A percentile compares a stretch with the other conserved stretches of the same genome.
Conservation (phyloP, 2,113 vertebrate species). For the Brachionichthys hirsutus region DNA sequence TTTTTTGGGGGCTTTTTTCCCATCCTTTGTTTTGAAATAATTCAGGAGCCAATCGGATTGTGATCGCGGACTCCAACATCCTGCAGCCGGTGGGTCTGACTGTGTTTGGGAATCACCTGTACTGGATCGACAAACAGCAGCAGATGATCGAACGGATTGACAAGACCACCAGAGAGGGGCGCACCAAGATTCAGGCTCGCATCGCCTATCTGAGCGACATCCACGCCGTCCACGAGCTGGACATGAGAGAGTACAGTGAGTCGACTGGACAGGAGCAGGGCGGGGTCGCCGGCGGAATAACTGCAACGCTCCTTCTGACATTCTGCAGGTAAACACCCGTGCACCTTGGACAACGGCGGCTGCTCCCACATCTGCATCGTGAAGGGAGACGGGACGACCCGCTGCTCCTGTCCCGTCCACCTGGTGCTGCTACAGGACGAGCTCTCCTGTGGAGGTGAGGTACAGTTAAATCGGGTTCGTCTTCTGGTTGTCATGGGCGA, state of each 20-base stretch:
- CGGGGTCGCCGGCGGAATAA: background rate
- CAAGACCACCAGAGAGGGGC: conserved; percentile 88
- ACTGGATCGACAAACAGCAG: conserved; percentile 98
- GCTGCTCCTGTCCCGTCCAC: conserved; percentile 94
- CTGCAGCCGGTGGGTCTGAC: conserved; percentile 95
- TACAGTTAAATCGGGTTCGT: background rate
- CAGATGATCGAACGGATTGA: conserved; percentile 99
- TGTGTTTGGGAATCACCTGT: conserved; percentile 92
- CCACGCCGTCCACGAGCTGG: conserved; percentile 91
- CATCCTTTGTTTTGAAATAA: background rate
- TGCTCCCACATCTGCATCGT: conserved; percentile 97
- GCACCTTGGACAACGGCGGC: conserved; percentile 93
- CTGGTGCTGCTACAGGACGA: conserved; percentile 94
- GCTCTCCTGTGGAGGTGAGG: conserved; percentile 91
- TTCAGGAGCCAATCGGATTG: conserved; percentile 90
- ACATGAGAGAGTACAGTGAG: conserved; percentile 93
- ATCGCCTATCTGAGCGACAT: conserved; percentile 94
- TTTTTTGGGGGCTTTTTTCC: conserved; percentile 37
- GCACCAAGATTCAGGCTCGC: conserved; percentile 96
- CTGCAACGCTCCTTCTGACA: background rate
- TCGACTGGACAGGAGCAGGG: conserved; percentile 7
- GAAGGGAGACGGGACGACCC: conserved; percentile 92
- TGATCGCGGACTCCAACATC: conserved; percentile 95
- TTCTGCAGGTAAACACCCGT: conserved; percentile 87
- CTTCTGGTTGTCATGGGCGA: background rate